These are phyloP conservation scores for Rafetus swinhoei DNA, from an alignment of 2,113 vertebrate species.

Conservation along the genomic window DNA sequence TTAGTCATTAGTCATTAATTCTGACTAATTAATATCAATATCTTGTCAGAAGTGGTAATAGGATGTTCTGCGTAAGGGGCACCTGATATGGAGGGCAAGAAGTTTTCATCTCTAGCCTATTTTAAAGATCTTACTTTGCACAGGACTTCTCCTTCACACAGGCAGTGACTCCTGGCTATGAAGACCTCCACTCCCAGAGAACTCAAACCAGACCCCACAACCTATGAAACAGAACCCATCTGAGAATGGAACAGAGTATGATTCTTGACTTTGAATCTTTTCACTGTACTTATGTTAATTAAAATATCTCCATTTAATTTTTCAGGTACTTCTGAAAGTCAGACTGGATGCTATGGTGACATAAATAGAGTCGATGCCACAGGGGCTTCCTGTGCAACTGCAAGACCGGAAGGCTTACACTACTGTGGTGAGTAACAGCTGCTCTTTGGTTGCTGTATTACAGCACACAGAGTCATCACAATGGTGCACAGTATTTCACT, in stretches of 20 bases:
- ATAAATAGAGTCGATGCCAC: constrained; percentile 69
- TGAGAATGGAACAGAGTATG: accelerated
- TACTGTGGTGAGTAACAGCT: constrained; percentile 61
- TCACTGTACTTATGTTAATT: neutral
- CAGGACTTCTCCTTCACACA: neutral
- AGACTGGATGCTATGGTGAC: constrained; percentile 62
- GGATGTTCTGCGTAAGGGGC: neutral
- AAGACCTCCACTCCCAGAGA: neutral
- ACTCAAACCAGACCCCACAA: neutral
- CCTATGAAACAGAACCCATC: neutral
- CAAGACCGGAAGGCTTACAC: constrained; percentile 51
- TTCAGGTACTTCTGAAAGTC: constrained; percentile 45
- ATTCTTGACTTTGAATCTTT: neutral
- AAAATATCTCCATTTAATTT: accelerated
- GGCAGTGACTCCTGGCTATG: neutral
- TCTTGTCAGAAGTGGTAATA: neutral
- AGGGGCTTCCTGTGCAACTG: constrained; percentile 72
- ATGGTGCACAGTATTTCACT: neutral
- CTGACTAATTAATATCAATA: too few species aligned
- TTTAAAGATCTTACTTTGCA: neutral
- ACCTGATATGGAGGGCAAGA: too few species aligned
- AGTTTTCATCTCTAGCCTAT: neutral
- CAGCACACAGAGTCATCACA: neutral
- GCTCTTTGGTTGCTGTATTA: neutral
- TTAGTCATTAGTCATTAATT: too few species aligned